These are phyloP conservation scores for Lontra canadensis DNA, from an alignment of 2,113 vertebrate species.

Conservation along the genomic window DNA sequence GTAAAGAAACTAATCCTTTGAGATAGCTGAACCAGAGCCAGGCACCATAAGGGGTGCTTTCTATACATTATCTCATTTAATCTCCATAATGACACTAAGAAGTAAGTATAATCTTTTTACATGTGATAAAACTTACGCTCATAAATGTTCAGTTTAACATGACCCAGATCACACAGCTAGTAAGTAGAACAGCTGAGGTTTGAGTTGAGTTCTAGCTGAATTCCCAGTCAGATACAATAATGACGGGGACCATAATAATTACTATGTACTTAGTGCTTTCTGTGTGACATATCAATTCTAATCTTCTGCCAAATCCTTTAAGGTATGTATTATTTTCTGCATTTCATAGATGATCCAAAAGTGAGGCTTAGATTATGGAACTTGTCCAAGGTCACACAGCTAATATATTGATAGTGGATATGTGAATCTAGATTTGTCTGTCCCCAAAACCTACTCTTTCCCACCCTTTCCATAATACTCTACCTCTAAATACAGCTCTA, in stretches of 20 bases:
- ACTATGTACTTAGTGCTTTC: background rate
- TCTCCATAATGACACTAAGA: background rate
- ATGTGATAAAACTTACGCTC: background rate
- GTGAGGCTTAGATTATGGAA: background rate
- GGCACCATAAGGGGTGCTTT: background rate
- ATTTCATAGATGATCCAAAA: background rate
- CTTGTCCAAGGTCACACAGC: background rate
- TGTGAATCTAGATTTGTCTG: background rate
- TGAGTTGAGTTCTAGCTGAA: background rate
- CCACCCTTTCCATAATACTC: background rate
- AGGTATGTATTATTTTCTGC: background rate
- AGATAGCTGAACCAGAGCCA: background rate
- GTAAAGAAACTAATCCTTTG: background rate
- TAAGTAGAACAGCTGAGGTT: background rate
- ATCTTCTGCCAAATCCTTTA: background rate
- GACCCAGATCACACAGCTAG: background rate
- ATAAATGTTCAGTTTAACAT: background rate
- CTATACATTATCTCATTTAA: background rate
- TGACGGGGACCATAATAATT: background rate
- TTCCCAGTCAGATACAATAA: background rate
- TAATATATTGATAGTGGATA: background rate
- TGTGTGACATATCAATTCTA: background rate
- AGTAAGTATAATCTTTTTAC: background rate
- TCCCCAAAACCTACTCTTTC: background rate
- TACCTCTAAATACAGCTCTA: background rate